phyloP scores from a whole-genome alignment of 92 coral and sea anemone genomes.

The Isaurus tuberculatus region DNA sequence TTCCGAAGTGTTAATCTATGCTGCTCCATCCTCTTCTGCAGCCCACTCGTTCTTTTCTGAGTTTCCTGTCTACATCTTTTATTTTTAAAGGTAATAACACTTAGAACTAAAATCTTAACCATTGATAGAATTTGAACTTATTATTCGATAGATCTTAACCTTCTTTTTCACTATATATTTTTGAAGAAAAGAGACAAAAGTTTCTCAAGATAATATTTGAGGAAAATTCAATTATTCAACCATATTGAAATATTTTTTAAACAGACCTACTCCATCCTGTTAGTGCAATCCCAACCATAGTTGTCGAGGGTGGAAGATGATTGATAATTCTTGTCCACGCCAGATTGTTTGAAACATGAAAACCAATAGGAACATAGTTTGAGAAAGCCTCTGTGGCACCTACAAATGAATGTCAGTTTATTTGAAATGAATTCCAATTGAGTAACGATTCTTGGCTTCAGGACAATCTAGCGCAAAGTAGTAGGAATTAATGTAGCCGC shows the following conservation, averaged over 20 bases:
- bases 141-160: no score
- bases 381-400: slow-evolving; percentile 82
- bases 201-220: neutral
- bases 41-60: no score
- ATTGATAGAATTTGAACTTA: no score
- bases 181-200: no score
- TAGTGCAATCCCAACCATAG: slow-evolving; percentile 84
- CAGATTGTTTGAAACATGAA: slow-evolving; percentile 86
- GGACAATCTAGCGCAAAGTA: neutral
- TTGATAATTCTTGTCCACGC: slow-evolving; percentile 85
- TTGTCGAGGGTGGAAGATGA: slow-evolving; percentile 67
- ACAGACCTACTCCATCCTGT: slow-evolving; percentile 97
- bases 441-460: neutral
- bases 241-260: neutral
- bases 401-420: slow-evolving; percentile 19
- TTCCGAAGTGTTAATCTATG: no score
- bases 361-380: slow-evolving; percentile 83
- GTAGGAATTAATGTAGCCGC: no score
- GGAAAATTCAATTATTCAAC: neutral
- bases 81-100: no score
- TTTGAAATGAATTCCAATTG: neutral
- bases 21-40: no score
- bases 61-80: no score
- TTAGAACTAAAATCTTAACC: no score
- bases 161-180: no score